Percentiles rank a stretch among this genome's conserved stretches.
Evolutionary conservation across 2,797 vertebrate genomes (phyloP).

Genomic region (Enteromius treurensis): DNA sequence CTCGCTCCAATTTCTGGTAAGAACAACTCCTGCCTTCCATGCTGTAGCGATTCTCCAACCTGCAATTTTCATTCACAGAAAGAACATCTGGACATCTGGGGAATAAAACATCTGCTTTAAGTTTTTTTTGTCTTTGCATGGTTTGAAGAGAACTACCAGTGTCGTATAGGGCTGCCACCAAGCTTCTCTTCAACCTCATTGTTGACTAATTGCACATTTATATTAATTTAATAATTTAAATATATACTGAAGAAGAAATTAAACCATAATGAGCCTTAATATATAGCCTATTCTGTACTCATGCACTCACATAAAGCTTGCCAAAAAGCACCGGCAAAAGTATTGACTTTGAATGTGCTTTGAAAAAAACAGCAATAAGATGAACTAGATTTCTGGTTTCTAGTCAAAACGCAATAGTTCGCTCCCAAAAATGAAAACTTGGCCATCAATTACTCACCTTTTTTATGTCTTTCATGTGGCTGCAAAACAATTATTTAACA

Average conservation of each 20-base stretch:
- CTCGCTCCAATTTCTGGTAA: constrained; percentile 82
- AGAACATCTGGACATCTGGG: not conserved
- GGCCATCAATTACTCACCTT: no score
- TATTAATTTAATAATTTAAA: not conserved
- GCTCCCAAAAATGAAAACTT: no score
- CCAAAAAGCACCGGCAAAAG: no score
- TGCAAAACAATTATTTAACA: no score
- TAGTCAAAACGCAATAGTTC: no score
- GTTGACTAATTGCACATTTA: not conserved
- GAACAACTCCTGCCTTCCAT: not conserved
- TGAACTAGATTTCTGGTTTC: no score
- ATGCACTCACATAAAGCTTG: no score
- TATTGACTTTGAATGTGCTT: no score
- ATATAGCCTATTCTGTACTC: not conserved
- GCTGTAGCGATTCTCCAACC: not conserved
- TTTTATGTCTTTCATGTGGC: no score
- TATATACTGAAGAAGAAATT: not conserved
- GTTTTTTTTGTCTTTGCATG: constrained; percentile 1
- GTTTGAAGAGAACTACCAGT: constrained; percentile 12
- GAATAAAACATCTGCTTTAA: not conserved
- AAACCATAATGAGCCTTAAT: not conserved
- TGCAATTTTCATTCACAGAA: not conserved
- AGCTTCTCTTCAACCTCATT: not conserved
- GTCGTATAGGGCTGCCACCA: not conserved
- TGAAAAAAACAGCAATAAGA: no score